phyloP scores from a whole-genome alignment of 2,888 invertebrate genomes.

The Amblyjoppa proteus region DNA sequence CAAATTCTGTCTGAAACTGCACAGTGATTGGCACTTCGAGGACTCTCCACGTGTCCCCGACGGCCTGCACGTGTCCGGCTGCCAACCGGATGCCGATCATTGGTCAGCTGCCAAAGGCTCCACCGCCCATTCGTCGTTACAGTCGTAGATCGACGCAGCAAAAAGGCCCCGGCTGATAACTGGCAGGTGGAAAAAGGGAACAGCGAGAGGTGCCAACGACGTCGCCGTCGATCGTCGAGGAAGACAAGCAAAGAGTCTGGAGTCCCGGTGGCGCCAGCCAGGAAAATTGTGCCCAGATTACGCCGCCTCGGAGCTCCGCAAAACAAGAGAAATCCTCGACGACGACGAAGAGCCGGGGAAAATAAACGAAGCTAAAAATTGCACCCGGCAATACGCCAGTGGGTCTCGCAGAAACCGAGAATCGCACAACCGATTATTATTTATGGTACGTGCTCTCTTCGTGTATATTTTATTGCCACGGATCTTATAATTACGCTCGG shows the following conservation, averaged over 20 bases:
- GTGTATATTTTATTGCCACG: background rate
- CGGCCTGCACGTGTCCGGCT: background rate
- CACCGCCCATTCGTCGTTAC: background rate
- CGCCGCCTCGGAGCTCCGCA: background rate
- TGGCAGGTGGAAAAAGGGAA: slow-evolving; percentile 4
- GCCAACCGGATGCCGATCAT: background rate
- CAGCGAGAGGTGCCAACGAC: background rate
- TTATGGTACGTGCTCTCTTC: slow-evolving; percentile 19
- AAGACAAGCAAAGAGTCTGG: slow-evolving; percentile 5
- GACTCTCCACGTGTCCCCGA: background rate
- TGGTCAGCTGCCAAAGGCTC: background rate
- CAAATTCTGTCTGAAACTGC: background rate
- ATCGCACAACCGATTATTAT: slow-evolving; percentile 28
- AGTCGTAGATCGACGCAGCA: background rate
- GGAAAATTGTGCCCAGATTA: slow-evolving; percentile 13
- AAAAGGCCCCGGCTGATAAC: background rate
- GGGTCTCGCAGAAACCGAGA: slow-evolving; percentile 17
- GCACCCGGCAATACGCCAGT: background rate
- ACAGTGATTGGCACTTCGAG: slow-evolving; percentile 13
- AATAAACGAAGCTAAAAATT: slow-evolving; percentile 12
- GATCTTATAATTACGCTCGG: background rate
- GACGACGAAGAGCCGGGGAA: background rate
- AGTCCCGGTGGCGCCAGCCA: background rate
- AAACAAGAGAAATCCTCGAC: slow-evolving; percentile 1
- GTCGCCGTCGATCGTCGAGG: background rate